These are phyloP conservation scores for Terebella lapidaria DNA, from an alignment of 2,888 invertebrate genomes.

Conservation along the genomic window DNA sequence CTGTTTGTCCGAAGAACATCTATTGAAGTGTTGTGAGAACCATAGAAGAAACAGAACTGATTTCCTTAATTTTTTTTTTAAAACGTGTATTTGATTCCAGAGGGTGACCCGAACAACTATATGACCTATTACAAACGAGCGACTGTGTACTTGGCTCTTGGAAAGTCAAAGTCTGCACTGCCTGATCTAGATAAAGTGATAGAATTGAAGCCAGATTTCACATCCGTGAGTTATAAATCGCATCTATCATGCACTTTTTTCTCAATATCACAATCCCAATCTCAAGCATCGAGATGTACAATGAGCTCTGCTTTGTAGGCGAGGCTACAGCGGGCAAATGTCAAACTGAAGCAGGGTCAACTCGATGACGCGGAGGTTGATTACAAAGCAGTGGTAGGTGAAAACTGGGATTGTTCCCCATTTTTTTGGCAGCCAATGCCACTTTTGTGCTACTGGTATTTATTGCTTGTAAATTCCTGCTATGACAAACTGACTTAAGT, in stretches of 20 bases:
- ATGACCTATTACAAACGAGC: conserved; percentile 93
- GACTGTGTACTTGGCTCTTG: conserved; percentile 90
- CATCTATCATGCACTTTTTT: neutral
- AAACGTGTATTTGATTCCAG: conserved; percentile 56
- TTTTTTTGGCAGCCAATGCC: no score
- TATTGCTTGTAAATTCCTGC: no score
- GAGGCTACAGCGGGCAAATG: conserved; percentile 74
- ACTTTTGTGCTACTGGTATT: no score
- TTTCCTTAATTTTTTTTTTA: neutral
- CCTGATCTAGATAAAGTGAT: conserved; percentile 89
- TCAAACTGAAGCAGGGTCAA: conserved; percentile 83
- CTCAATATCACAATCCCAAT: neutral
- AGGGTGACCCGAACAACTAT: conserved; percentile 92
- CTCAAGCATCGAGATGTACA: no score
- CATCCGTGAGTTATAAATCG: conserved; percentile 66
- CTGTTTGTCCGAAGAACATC: no score
- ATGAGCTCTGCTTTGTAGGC: conserved; percentile 56
- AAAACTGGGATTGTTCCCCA: no score
- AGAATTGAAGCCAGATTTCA: conserved; percentile 90
- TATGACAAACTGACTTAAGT: no score
- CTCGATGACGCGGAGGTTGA: conserved; percentile 77
- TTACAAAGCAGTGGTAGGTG: conserved; percentile 77
- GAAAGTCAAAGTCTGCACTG: conserved; percentile 90
- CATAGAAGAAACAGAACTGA: no score
- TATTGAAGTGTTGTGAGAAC: no score